Conservation (phyloP, 2,113 vertebrate species). For the Nannobrachium achirus region DNA sequence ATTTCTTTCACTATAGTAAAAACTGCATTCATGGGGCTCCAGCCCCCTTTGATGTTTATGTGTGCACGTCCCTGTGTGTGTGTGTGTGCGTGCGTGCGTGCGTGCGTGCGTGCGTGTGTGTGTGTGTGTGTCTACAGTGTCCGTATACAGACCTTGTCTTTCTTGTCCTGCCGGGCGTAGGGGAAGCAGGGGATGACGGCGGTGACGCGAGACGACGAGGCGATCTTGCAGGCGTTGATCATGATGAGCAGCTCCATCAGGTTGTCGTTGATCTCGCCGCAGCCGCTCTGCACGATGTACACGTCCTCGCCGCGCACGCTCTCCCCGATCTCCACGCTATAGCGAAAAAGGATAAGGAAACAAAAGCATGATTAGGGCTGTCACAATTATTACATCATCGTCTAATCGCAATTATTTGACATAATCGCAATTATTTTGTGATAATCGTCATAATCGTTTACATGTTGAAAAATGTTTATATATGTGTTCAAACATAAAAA, state of each 20-base stretch:
- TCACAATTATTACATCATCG: no score
- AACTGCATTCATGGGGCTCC: no score
- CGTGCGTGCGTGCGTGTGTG: background rate
- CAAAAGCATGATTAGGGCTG: no score
- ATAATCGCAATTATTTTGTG: no score
- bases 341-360: background rate
- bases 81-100: background rate
- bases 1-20: no score
- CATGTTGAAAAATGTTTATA: no score
- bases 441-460: no score
- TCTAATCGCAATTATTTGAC: no score
- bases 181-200: conserved; percentile 83
- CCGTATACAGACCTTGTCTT: conserved; percentile 77
- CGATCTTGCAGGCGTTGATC: conserved; percentile 84
- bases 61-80: background rate
- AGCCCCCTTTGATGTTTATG: no score
- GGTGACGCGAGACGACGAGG: conserved; percentile 79
- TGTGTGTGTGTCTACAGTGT: no score
- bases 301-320: conserved; percentile 81
- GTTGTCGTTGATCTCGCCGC: conserved; percentile 81
- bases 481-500: no score
- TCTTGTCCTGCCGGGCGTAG: conserved; percentile 81
- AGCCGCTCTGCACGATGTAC: conserved; percentile 82
- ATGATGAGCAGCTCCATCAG: conserved; percentile 82
- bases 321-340: conserved; percentile 80